Base-by-base conservation (phyloP, 1,140 invertebrate genomes). In the Leucophenga varia region DNA sequence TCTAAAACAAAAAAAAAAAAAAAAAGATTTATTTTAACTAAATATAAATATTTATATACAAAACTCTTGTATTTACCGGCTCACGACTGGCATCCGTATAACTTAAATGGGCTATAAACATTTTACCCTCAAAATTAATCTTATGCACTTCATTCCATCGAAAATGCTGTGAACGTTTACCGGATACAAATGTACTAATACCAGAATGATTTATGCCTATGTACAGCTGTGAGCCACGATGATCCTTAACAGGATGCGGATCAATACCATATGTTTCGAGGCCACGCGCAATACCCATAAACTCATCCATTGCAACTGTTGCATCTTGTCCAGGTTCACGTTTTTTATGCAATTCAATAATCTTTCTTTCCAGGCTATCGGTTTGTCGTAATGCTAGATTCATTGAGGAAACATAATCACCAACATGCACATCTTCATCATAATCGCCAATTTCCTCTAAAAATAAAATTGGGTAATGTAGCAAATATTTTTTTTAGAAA, bases 211-310 rank as follows among this genome's bases (percentile, higher is more conserved):
- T 98, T 43, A 97, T 92, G 14, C 95, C 96, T 34, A 98, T 80
- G 74, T 96, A 97, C 10, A 97, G 77, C 70, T 94, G 91, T 55
- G 87, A 88, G 9, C 71, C 71, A 2, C 69, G 58, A 48, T 74
- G 69, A 44, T 74, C 93, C 83, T 97, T 98, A n/a, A 98, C 94
- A 41, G 92, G 90, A 82, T 98, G 93, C 2, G 95, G 96, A 79
- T 98, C 95, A 20, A 98, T 89, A 10, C 95, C 96, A 72, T 98
- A 98, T 0, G 95, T 97, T 64, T 97, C 95, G 28, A 98, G 79
- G 44, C 88, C 84, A 21, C 89, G 87, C 14, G 94, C 92, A 41
- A 75, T 75, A 16, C 63, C 54, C 47, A 75, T 54, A 46, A 75
- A 75, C 41, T 75, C 73, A 41, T 75, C 61, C 56, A 70, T 65